Percentiles rank a stretch among this genome's conserved stretches.
These are phyloP conservation scores for Macroglossus sobrinus DNA, from an alignment of 2,113 vertebrate species.

Conservation along the genomic window DNA sequence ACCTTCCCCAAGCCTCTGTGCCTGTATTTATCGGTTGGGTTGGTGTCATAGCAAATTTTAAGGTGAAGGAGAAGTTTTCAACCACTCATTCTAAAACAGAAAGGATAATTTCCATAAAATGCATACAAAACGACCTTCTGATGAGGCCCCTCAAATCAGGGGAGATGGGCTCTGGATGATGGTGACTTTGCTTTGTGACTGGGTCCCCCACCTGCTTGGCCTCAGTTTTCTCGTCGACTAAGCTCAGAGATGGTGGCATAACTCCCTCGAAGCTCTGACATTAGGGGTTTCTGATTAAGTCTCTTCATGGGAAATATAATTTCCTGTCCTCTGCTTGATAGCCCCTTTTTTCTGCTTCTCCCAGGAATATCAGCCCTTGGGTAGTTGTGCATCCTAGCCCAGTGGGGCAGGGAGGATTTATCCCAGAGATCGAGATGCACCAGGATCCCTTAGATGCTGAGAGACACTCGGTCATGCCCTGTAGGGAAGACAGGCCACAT, in stretches of 20 bases:
- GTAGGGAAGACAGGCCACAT: neutral
- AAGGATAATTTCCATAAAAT: neutral
- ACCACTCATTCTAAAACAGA: neutral
- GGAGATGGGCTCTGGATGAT: neutral
- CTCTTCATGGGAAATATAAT: neutral
- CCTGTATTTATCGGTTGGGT: neutral
- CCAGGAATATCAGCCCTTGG: neutral
- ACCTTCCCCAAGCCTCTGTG: neutral
- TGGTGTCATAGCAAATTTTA: neutral
- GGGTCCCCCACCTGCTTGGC: neutral
- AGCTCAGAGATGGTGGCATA: neutral
- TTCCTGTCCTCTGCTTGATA: neutral
- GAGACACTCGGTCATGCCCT: neutral
- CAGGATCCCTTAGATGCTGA: neutral
- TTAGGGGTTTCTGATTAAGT: neutral
- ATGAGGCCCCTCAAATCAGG: fast-evolving
- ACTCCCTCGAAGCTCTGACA: neutral
- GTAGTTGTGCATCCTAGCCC: neutral
- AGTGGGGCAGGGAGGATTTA: neutral
- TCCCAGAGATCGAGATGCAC: neutral
- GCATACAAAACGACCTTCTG: neutral
- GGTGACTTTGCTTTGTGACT: neutral
- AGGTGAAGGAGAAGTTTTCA: neutral
- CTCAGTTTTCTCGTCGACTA: neutral
- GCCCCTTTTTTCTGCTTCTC: neutral